Base-by-base conservation (phyloP, 2,113 vertebrate species). In the Pseudorasbora parva region DNA sequence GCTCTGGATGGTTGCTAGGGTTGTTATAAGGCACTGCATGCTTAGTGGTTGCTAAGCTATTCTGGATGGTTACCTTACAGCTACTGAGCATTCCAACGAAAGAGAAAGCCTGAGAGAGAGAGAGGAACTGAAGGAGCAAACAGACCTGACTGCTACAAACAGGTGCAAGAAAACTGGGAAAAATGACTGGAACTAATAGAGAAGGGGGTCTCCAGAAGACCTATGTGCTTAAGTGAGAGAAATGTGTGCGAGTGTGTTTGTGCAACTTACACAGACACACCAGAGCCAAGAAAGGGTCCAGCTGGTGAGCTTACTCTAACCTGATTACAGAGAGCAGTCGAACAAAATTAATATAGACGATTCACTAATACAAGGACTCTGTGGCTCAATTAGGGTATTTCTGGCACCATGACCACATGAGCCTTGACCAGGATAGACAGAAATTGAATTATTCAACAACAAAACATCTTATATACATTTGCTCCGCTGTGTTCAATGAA, bases 321-420 rank as follows among this genome's bases (percentile, higher is more conserved):
- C 88, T 90, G 86, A 92, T 93, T 92, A 92, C 86, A 60, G 7
- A 86, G 78, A 83, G 87, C 87, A 88, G 88, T 76, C 86, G 85
- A 74, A 88, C 90, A 91, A 89, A 92, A 91, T 92, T 89, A 93
- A 93, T 89, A 88, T 87, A 62, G 80, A 75, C 88, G 77, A 89
- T 88, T 89, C 85, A 82, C 83, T 91, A 30, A 11, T 71, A 80
- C 10, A 85, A 87, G 87, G 90, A 86, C 83, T 86, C 81, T 1
- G 84, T 62, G 87, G 81, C 71, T 49, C 72, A 11, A 64, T 83
- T 64, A 83, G 45, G 25, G 71, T 25, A 83, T 81, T 59, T 85
- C 74, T 78, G 64, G 12, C 41, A 45, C 41, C 2, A 12, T 62
- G 41, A 23, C 57, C 57, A 64, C 27, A 78, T 8, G 30, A 57